Evolutionary conservation across 2,797 vertebrate species (phyloP).

Genomic region (Enteromius fasciolatus): DNA sequence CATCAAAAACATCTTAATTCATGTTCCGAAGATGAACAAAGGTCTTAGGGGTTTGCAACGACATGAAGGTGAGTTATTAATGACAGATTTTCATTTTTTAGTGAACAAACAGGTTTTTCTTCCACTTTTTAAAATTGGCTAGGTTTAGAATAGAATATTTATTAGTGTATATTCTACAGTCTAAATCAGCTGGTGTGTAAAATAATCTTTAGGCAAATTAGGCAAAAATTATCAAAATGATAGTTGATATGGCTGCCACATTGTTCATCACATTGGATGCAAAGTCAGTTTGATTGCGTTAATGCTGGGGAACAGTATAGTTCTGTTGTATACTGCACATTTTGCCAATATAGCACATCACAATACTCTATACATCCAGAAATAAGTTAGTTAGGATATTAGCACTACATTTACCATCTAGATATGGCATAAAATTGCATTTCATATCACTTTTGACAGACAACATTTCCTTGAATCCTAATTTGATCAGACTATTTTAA

Average conservation of each 20-base stretch:
- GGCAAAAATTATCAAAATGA: neutral
- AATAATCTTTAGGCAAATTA: neutral
- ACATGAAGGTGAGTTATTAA: no score
- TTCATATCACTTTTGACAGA: neutral
- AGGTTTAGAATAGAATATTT: neutral
- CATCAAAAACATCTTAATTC: no score
- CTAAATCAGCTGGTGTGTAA: neutral
- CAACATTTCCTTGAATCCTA: no score
- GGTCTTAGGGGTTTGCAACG: no score
- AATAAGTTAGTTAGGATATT: neutral
- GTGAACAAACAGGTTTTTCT: no score
- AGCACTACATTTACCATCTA: neutral
- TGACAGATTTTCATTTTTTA: no score
- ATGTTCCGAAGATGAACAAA: no score
- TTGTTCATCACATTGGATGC: neutral
- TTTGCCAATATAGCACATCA: neutral
- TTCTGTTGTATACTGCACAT: neutral
- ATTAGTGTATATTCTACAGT: neutral
- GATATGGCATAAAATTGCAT: neutral
- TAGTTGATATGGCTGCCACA: neutral
- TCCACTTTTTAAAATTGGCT: neutral
- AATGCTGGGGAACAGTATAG: neutral
- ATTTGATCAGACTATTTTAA: neutral
- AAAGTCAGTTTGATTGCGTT: neutral
- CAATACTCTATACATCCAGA: neutral